These are phyloP conservation scores for Alaudala cheleensis DNA, from an alignment of 2,113 vertebrate species.

Conservation along the genomic window DNA sequence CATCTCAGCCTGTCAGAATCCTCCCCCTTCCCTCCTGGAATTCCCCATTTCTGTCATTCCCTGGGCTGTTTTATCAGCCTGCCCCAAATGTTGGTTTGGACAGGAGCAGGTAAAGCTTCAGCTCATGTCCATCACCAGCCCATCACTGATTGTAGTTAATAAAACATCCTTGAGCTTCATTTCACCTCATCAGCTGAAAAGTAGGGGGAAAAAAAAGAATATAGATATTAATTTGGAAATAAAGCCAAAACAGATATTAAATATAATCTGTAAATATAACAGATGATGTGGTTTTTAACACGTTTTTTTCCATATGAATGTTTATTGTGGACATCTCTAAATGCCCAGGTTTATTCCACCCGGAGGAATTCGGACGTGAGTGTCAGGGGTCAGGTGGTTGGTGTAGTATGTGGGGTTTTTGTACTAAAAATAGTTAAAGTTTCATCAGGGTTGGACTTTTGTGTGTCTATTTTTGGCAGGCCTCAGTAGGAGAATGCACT, in stretches of 20 bases:
- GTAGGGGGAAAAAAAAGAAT: no score
- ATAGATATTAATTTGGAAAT: neutral
- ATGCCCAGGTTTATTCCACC: neutral
- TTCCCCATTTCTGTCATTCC: neutral
- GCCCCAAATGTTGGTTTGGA: neutral
- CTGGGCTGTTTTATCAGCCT: neutral
- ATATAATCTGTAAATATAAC: neutral
- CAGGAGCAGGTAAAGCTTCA: neutral
- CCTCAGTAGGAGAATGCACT: neutral
- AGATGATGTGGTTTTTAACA: neutral
- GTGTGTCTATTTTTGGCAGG: slow-evolving; percentile 67
- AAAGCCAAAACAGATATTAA: neutral
- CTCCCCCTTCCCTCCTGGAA: neutral
- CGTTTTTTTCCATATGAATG: neutral
- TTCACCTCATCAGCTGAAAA: neutral
- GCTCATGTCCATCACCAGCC: neutral
- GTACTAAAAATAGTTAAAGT: slow-evolving; percentile 58
- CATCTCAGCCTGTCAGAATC: neutral
- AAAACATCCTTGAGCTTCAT: neutral
- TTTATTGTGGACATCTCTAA: neutral
- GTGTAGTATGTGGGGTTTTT: neutral
- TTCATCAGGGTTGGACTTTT: slow-evolving; percentile 61
- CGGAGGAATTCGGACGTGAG: neutral
- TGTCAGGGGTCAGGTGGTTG: neutral
- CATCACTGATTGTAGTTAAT: neutral